Conservation (phyloP, 2,113 vertebrate species). For the Athene noctua region DNA sequence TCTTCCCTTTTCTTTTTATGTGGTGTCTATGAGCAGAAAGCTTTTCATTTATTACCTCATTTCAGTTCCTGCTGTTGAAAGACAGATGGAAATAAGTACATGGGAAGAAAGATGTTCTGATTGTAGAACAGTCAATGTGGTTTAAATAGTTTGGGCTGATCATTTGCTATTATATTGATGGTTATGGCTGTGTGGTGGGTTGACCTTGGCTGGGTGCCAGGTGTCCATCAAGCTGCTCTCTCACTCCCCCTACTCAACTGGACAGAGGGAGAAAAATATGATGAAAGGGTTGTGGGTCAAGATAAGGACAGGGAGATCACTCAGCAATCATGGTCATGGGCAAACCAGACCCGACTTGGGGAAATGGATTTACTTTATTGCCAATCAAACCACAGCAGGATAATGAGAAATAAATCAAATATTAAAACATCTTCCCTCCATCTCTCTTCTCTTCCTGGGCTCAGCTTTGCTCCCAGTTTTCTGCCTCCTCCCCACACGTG, state of each 20-base stretch:
- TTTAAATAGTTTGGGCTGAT: neutral
- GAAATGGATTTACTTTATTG: neutral
- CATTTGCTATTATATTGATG: neutral
- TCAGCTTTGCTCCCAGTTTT: neutral
- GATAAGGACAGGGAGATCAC: neutral
- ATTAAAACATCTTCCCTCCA: neutral
- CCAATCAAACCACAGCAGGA: neutral
- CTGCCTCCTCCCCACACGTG: fast-evolving
- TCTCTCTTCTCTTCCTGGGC: neutral
- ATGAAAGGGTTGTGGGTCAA: neutral
- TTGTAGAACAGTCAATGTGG: fast-evolving
- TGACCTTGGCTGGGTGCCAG: neutral
- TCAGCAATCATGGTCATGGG: neutral
- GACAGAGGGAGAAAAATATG: neutral
- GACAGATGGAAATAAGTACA: neutral
- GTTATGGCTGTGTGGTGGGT: neutral
- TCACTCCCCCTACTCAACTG: neutral
- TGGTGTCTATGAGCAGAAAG: neutral
- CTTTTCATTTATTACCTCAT: neutral
- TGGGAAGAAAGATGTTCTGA: neutral
- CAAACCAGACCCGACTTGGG: neutral
- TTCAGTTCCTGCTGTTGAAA: neutral
- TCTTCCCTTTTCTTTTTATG: neutral
- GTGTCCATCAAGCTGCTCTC: neutral
- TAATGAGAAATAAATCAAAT: neutral